Conservation (phyloP, 2,888 invertebrate species). For the Lottia gigantea region DNA sequence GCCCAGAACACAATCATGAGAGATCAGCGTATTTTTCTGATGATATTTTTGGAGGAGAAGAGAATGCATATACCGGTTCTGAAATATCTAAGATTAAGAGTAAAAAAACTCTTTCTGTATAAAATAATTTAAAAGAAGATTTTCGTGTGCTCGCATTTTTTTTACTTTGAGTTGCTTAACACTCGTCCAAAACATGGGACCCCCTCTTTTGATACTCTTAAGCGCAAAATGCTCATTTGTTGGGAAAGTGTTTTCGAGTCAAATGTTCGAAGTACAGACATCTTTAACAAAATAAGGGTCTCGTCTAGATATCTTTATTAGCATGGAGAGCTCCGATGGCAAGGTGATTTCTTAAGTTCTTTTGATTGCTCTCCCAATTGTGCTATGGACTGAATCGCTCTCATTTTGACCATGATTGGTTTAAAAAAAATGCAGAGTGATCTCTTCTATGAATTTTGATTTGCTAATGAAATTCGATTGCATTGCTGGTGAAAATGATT, state of each 20-base stretch:
- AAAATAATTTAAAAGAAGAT: constrained; percentile 3
- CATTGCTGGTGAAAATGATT: constrained; percentile 17
- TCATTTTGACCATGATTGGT: constrained; percentile 15
- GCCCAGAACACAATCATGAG: not conserved
- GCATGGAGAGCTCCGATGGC: not conserved
- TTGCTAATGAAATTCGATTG: not conserved
- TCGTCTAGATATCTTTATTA: constrained; percentile 6
- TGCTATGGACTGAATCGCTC: constrained; percentile 10
- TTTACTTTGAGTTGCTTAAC: constrained; percentile 9
- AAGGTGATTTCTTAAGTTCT: not conserved
- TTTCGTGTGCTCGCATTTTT: not conserved
- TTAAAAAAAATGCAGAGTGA: constrained; percentile 13
- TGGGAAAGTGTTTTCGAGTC: constrained; percentile 10
- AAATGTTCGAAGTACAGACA: constrained; percentile 2
- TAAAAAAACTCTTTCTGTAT: not conserved
- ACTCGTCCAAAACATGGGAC: not conserved
- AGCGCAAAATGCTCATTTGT: constrained; percentile 3
- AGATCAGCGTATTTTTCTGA: not conserved
- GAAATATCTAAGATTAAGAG: not conserved
- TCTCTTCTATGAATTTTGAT: constrained; percentile 10
- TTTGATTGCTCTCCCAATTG: constrained; percentile 1
- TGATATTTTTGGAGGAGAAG: not conserved
- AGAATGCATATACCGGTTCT: not conserved
- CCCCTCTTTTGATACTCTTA: constrained; percentile 11
- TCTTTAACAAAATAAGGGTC: constrained; percentile 9